These are phyloP conservation scores for Glaucopsyche alexis DNA, from an alignment of 2,888 invertebrate species.

Conservation along the genomic window DNA sequence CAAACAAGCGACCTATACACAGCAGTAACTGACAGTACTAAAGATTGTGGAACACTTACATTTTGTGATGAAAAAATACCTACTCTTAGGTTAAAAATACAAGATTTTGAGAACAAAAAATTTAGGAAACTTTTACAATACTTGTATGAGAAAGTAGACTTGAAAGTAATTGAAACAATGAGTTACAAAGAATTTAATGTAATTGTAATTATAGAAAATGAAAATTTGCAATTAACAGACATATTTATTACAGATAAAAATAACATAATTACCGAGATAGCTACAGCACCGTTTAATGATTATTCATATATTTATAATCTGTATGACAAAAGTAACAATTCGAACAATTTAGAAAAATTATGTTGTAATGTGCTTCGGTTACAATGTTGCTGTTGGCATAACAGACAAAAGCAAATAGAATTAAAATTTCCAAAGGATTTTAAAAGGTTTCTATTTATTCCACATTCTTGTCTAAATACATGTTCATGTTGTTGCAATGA, in stretches of 20 bases:
- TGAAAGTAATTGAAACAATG: conserved; percentile 9
- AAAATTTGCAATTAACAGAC: conserved; percentile 1
- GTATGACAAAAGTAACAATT: neutral
- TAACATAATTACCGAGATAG: conserved; percentile 16
- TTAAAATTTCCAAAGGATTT: neutral
- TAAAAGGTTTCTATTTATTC: neutral
- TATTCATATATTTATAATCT: conserved; percentile 17
- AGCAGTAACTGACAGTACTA: neutral
- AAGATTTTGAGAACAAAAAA: neutral
- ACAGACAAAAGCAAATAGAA: conserved; percentile 38
- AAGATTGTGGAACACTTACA: neutral
- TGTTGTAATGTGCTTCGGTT: neutral
- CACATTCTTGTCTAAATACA: neutral
- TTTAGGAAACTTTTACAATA: neutral
- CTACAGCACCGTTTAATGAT: neutral
- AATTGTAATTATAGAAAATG: conserved; percentile 23
- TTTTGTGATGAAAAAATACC: neutral
- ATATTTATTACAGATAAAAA: neutral
- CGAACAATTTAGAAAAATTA: neutral
- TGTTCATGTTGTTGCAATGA: conserved; percentile 24
- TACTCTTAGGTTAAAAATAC: neutral
- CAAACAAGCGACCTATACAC: neutral
- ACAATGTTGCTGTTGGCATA: conserved; percentile 46
- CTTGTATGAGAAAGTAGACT: neutral
- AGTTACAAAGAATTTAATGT: neutral